Conservation (phyloP, 1,140 invertebrate genomes). For the Drosophila insularis region DNA sequence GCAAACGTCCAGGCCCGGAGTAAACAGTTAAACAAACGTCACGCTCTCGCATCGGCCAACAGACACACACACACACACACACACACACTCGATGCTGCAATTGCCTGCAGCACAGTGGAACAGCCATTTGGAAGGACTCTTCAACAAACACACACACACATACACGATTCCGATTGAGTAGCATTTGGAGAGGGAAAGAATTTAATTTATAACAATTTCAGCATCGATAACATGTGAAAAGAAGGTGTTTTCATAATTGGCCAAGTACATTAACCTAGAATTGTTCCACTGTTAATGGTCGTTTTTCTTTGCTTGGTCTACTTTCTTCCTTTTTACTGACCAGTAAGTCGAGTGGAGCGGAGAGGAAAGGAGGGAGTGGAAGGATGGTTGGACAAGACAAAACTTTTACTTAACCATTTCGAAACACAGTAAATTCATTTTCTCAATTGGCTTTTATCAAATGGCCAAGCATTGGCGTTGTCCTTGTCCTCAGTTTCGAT, state of each 20-base stretch:
- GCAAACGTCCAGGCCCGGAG: constrained; percentile 46
- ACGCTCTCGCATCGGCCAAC: constrained; percentile 19
- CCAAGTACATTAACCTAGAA: no score
- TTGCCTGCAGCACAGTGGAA: constrained; percentile 9
- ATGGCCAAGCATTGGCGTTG: constrained; percentile 34
- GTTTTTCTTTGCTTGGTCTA: neutral
- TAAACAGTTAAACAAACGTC: constrained; percentile 67
- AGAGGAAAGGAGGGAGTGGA: no score
- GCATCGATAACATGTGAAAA: constrained; percentile 15
- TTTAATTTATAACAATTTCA: neutral
- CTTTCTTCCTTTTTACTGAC: no score
- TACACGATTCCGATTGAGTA: no score
- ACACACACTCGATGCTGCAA: neutral
- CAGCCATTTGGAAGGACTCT: neutral
- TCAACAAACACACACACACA: no score
- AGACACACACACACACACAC: neutral
- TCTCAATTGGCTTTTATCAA: constrained; percentile 71
- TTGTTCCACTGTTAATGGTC: neutral
- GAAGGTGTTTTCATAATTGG: no score
- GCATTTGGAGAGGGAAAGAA: no score
- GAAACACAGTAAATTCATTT: constrained; percentile 77
- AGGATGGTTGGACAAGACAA: constrained; percentile 20
- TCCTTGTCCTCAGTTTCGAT: constrained; percentile 11
- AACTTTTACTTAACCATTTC: constrained; percentile 74
- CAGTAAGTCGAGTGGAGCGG: no score